Conservation (phyloP, 2,888 invertebrate species). For the Cosmia pyralina region DNA sequence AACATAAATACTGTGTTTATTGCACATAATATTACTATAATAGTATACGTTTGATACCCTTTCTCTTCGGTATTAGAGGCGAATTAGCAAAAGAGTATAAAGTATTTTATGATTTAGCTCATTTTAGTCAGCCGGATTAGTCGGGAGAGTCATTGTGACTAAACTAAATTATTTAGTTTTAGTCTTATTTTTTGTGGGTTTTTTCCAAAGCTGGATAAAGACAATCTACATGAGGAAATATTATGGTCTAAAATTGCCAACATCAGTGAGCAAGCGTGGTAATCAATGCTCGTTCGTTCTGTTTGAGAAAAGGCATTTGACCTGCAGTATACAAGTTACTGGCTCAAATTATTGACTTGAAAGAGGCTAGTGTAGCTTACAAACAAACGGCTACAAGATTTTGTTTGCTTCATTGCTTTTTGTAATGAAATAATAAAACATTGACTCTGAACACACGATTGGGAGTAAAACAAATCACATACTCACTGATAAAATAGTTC, state of each 20-base stretch:
- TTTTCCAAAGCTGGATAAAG: neutral
- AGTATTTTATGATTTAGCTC: conserved; percentile 66
- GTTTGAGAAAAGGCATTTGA: neutral
- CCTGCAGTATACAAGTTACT: neutral
- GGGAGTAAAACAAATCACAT: neutral
- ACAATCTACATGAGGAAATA: neutral
- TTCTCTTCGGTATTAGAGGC: conserved; percentile 74
- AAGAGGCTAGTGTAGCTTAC: neutral
- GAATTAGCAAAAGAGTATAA: conserved; percentile 81
- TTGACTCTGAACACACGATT: neutral
- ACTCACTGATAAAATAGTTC: neutral
- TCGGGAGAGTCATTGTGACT: conserved; percentile 27
- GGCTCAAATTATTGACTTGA: neutral
- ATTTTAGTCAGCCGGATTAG: conserved; percentile 45
- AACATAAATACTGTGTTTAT: conserved; percentile 53
- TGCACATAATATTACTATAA: conserved; percentile 52
- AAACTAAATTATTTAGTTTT: conserved; percentile 2
- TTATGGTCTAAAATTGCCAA: neutral
- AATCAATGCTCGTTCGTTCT: neutral
- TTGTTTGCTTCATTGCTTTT: neutral
- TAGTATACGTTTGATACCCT: conserved; percentile 76
- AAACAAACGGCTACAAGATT: neutral
- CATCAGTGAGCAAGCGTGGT: neutral
- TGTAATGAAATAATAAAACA: neutral
- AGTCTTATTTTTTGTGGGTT: neutral